Base-by-base conservation (phyloP, 2,888 invertebrate species). In the Agrilus biguttatus region DNA sequence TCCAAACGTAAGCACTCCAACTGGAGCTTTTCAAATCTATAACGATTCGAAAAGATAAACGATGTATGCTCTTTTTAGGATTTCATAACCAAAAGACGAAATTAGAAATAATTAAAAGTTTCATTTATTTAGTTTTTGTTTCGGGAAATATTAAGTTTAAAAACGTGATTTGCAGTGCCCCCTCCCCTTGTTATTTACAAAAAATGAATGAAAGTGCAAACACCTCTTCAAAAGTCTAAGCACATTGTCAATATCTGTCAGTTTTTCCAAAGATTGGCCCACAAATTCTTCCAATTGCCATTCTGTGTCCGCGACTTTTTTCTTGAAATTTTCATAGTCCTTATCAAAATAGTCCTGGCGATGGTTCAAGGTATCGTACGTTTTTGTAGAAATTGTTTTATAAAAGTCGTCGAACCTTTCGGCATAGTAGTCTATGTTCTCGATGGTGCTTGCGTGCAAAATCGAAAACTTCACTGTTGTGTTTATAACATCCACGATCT, bases 281-380 rank as follows among this genome's bases (percentile, higher is more conserved):
- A 86, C 79, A 60, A 83, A 87, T 53, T 75, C 74, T 57, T 83
- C 78, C 52, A 88, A 64, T 39, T 82, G 73, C 48, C 78, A 68
- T 64, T 89, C 86, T 14, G 83, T 77, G 45, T 77, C 77, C 3
- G 73, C 74, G 1, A 87, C 74, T 41, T 70, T 71, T 47, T 76
- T 75, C 51, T 79, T 77, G 55, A 85, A 90, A 8, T 71, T 71
- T 44, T 77, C 76, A 59, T 79, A 90, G 60, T 90, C 89, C 38
- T 69, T 70, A 53, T 89, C 82, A 58, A 90, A 90, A 54, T 77
- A 76, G 1, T 67, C 62, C 52, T 77, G 77, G 54, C 88, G 74
- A 59, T 87, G 85, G 62, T 90, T 83, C 35, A 91, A 63, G 0
- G 85, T 79, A 62, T 90, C 85, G 53, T 89, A 88, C 0, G 76